Evolutionary conservation across 2,797 vertebrate genomes (phyloP).

Genomic region (Netta rufina): DNA sequence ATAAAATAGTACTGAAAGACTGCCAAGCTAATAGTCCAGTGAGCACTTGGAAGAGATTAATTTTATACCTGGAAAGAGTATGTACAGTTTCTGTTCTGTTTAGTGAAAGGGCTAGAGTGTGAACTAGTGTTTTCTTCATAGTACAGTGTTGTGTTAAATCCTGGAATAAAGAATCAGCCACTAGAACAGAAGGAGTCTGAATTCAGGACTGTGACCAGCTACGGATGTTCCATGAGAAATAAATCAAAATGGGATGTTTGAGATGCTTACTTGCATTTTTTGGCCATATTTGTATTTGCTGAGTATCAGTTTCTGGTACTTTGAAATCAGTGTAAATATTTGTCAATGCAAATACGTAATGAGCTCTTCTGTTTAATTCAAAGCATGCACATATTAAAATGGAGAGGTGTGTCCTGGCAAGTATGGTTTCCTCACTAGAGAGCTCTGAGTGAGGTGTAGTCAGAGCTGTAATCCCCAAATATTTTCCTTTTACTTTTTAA

Average conservation of each 20-base stretch:
- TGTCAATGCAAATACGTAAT: conserved; percentile 19
- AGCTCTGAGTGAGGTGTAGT: background rate
- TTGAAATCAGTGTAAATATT: conserved; percentile 17
- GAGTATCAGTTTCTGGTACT: background rate
- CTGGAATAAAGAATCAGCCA: background rate
- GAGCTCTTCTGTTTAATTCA: conserved; percentile 1
- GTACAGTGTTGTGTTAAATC: conserved; percentile 2
- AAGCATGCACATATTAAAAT: background rate
- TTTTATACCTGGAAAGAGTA: conserved; percentile 43
- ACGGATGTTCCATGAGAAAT: background rate
- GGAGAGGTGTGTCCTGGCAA: background rate
- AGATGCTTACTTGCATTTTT: background rate
- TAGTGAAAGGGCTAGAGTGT: conserved; percentile 30
- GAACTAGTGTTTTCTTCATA: conserved; percentile 10
- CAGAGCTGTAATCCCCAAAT: conserved; percentile 2
- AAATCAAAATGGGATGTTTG: background rate
- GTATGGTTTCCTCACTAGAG: background rate
- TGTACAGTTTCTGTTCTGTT: conserved; percentile 29
- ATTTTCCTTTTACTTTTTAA: conserved; percentile 9
- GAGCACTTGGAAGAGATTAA: conserved; percentile 57
- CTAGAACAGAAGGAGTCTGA: background rate
- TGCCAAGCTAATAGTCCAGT: conserved; percentile 43
- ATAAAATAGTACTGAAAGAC: conserved; percentile 28
- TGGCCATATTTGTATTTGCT: background rate
- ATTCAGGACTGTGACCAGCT: background rate